Evolutionary conservation across 2,113 vertebrate species (phyloP).

Genomic region (Recurvirostra avosetta): DNA sequence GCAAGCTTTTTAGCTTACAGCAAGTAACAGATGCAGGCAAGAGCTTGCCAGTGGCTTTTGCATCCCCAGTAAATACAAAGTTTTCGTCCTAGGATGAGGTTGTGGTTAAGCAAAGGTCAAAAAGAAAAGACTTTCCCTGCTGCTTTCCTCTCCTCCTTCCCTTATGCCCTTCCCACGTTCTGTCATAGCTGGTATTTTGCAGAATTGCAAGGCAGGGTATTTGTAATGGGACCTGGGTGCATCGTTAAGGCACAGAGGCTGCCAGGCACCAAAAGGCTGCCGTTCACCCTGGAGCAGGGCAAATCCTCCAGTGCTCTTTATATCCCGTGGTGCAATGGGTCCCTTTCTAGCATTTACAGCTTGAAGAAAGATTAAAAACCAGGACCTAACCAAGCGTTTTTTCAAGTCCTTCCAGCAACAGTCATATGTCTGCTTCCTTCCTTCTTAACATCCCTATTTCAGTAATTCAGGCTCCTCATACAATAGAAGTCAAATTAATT

Average conservation of each 20-base stretch:
- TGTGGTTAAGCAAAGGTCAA: background rate
- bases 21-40: background rate
- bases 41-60: background rate
- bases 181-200: accelerated
- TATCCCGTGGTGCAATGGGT: background rate
- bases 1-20: background rate
- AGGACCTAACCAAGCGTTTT: background rate
- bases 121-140: background rate
- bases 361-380: background rate
- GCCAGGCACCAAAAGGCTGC: accelerated
- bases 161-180: accelerated
- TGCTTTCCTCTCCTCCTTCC: background rate
- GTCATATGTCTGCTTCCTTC: background rate
- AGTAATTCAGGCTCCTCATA: background rate
- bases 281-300: background rate
- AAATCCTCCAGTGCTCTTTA: background rate
- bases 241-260: background rate
- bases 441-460: background rate
- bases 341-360: background rate
- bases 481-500: background rate
- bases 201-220: background rate
- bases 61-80: background rate
- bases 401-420: background rate
- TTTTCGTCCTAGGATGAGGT: background rate
- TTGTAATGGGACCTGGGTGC: background rate